A percentile compares a stretch with the other conserved stretches of the same genome.
Conservation (phyloP, 2,797 vertebrate genomes). For the Coreius guichenoti region DNA sequence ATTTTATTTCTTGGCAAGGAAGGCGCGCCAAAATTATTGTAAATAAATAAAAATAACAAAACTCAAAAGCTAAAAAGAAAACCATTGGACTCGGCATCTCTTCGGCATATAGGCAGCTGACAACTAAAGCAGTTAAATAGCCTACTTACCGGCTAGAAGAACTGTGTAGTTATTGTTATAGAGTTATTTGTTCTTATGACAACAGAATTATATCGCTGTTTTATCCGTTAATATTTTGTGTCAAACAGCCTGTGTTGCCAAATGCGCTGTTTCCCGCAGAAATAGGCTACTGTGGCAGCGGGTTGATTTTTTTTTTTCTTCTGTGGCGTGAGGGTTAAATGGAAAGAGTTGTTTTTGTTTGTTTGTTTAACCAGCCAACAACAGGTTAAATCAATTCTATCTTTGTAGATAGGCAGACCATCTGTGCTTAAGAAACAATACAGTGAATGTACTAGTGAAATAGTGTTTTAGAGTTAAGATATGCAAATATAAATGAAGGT, state of each 20-base stretch:
- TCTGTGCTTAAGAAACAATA: background rate
- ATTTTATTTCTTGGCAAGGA: background rate
- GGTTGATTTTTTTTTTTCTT: background rate
- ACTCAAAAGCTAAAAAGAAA: background rate
- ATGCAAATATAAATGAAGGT: background rate
- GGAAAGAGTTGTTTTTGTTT: too few species aligned
- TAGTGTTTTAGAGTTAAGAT: background rate
- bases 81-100: background rate
- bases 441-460: background rate
- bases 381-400: background rate
- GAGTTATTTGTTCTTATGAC: background rate
- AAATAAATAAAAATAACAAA: background rate
- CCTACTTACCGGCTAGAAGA: background rate
- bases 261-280: background rate
- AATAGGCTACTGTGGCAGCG: background rate
- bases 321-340: background rate
- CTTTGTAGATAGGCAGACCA: background rate
- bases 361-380: background rate
- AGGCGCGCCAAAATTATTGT: background rate
- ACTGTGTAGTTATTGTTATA: background rate
- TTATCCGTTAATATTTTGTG: background rate
- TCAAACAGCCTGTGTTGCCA: slow-evolving; percentile 11
- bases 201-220: background rate
- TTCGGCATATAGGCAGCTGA: background rate
- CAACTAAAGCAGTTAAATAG: background rate